Evolutionary conservation across 2,113 vertebrate genomes (phyloP).

Genomic region (Leiothrix lutea): DNA sequence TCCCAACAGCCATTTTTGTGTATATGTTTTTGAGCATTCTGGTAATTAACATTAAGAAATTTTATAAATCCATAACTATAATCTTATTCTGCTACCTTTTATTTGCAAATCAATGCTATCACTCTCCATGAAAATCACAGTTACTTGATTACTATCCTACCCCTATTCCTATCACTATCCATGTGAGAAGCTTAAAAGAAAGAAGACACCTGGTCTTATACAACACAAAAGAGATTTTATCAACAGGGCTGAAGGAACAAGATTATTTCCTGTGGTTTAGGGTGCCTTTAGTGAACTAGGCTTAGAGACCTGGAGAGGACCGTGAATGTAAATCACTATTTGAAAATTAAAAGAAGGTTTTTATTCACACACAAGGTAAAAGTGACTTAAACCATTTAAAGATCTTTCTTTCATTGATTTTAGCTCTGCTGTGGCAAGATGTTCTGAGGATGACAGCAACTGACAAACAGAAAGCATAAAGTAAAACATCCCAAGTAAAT

Average conservation of each 20-base stretch:
- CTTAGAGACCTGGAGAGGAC: background rate
- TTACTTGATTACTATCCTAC: background rate
- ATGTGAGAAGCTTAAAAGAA: background rate
- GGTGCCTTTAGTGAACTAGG: background rate
- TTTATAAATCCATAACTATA: background rate
- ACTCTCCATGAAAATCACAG: background rate
- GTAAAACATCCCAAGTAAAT: background rate
- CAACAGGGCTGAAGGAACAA: background rate
- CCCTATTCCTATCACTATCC: background rate
- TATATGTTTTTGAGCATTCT: background rate
- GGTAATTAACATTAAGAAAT: background rate
- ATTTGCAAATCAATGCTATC: background rate
- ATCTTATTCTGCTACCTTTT: background rate
- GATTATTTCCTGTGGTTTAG: background rate
- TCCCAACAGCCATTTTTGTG: background rate
- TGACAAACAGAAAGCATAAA: background rate
- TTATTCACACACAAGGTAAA: background rate
- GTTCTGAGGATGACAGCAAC: background rate
- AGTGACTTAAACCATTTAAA: background rate
- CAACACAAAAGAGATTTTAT: background rate
- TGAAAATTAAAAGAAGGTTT: background rate
- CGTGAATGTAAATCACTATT: background rate
- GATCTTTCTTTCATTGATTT: background rate
- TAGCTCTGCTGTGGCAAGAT: background rate
- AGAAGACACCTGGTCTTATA: background rate